These are phyloP conservation scores for Choristoneura rosaceana DNA, from an alignment of 2,888 invertebrate genomes.

Conservation along the genomic window DNA sequence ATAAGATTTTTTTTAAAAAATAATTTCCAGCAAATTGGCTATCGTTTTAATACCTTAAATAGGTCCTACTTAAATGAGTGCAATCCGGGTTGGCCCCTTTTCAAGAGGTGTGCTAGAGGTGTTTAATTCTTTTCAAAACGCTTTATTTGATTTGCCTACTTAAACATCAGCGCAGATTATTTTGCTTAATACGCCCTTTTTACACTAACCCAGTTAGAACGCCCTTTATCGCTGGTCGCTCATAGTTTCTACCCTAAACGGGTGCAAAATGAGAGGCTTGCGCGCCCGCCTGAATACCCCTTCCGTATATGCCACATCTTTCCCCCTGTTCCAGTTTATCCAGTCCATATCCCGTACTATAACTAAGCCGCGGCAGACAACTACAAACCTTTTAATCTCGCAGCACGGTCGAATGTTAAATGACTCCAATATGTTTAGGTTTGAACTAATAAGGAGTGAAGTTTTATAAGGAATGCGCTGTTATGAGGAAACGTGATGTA, in stretches of 20 bases:
- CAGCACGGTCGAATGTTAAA: not conserved
- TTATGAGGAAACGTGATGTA: not conserved
- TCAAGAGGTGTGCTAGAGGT: too few species aligned
- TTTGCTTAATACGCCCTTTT: too few species aligned
- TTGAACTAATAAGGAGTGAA: slow-evolving; percentile 9
- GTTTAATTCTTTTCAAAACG: too few species aligned
- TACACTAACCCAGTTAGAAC: not conserved
- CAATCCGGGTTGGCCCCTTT: too few species aligned
- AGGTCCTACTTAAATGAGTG: too few species aligned
- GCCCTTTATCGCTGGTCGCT: not conserved
- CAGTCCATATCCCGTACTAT: not conserved
- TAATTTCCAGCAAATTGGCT: too few species aligned
- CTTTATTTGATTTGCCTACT: too few species aligned
- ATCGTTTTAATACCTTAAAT: too few species aligned
- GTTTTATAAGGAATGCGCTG: not conserved
- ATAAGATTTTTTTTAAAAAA: too few species aligned
- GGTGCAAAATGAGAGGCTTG: slow-evolving; percentile 6
- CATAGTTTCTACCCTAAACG: not conserved
- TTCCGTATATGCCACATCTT: slow-evolving; percentile 17
- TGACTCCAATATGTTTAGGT: not conserved
- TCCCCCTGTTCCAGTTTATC: slow-evolving; percentile 11
- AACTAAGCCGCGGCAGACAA: slow-evolving; percentile 4
- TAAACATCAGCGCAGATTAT: too few species aligned
- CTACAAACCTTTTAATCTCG: not conserved
- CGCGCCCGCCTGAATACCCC: slow-evolving; percentile 14